phyloP scores from a whole-genome alignment of 1,140 invertebrate species.

The Melitaea cinxia region DNA sequence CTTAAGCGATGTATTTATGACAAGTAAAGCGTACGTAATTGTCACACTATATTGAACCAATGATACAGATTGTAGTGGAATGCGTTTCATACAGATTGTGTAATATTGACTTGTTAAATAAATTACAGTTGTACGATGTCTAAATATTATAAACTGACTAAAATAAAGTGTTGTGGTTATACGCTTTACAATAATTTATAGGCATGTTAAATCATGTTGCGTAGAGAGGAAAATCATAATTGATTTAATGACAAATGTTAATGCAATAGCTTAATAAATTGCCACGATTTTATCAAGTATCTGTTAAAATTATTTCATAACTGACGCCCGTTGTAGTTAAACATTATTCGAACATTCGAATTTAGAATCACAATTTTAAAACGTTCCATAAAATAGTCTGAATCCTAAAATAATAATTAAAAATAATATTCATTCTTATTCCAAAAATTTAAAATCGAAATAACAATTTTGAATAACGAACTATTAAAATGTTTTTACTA shows the following conservation, averaged over 20 bases:
- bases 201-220: neutral
- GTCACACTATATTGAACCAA: slow-evolving; percentile 36
- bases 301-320: neutral
- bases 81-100: slow-evolving; percentile 19
- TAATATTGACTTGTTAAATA: slow-evolving; percentile 18
- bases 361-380: neutral
- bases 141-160: slow-evolving; percentile 10
- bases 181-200: slow-evolving; percentile 4
- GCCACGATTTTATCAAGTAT: neutral
- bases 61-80: slow-evolving; percentile 32
- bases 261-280: neutral
- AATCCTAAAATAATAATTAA: too few relatives aligned
- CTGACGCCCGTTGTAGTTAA: too few relatives aligned
- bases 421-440: too few relatives aligned
- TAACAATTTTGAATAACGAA: too few relatives aligned
- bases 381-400: too few relatives aligned
- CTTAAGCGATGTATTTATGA: slow-evolving; percentile 2
- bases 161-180: slow-evolving; percentile 4
- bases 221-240: neutral
- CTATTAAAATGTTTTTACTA: too few relatives aligned
- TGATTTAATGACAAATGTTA: neutral
- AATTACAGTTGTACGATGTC: slow-evolving; percentile 8
- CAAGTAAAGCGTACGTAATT: slow-evolving; percentile 20
- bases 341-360: too few relatives aligned
- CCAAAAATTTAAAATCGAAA: too few relatives aligned